These are phyloP conservation scores for Stichodactyla mertensii DNA, from an alignment of 64 coral and sea anemone genomes.

Conservation along the genomic window DNA sequence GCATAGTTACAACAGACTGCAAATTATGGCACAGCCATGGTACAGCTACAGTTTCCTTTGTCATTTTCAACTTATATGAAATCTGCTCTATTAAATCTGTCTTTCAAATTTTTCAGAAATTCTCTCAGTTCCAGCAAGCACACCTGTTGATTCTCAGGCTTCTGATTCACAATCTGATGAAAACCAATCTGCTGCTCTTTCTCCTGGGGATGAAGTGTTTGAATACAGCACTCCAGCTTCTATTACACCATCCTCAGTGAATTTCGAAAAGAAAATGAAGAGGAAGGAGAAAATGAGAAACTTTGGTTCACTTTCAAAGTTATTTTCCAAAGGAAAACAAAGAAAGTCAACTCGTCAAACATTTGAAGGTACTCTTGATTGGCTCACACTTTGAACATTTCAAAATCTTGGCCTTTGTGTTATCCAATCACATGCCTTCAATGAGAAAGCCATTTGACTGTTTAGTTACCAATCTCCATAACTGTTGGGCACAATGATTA, in stretches of 20 bases:
- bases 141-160: slow-evolving; percentile 8
- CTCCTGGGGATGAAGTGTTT: slow-evolving; percentile 45
- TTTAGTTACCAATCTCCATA: too few relatives aligned
- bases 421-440: too few relatives aligned
- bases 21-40: too few relatives aligned
- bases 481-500: too few relatives aligned
- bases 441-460: too few relatives aligned
- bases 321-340: slow-evolving; percentile 55
- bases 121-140: not conserved
- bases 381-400: too few relatives aligned
- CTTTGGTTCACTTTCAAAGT: slow-evolving; percentile 40
- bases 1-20: too few relatives aligned
- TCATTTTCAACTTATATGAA: too few relatives aligned
- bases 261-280: slow-evolving; percentile 11
- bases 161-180: slow-evolving; percentile 33
- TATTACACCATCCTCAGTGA: not conserved
- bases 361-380: not conserved
- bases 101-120: not conserved
- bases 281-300: slow-evolving; percentile 9
- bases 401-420: too few relatives aligned
- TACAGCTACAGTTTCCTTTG: too few relatives aligned
- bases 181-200: slow-evolving; percentile 10
- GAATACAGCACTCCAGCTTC: slow-evolving; percentile 7
- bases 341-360: slow-evolving; percentile 21
- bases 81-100: not conserved